Evolutionary conservation across 2,888 invertebrate species (phyloP).

Genomic region (Meta bourneti): DNA sequence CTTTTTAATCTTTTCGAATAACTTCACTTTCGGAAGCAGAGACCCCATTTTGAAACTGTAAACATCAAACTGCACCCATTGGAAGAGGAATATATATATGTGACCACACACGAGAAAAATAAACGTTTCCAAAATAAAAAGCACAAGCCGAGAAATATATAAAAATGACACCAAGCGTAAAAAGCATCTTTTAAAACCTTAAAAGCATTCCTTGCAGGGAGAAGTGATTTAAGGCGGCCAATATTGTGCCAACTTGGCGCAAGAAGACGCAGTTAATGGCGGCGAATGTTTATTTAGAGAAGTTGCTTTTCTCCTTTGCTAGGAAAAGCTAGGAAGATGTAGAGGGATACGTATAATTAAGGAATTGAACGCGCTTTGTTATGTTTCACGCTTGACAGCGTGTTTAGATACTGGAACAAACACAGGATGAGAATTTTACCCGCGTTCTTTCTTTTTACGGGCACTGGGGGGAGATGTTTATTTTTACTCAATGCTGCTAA

Average conservation of each 20-base stretch:
- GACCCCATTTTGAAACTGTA: conserved; percentile 20
- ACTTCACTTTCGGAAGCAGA: not conserved
- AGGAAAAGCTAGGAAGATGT: not conserved
- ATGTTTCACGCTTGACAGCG: conserved; percentile 69
- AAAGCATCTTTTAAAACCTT: not conserved
- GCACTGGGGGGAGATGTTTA: conserved; percentile 3
- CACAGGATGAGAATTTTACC: conserved; percentile 24
- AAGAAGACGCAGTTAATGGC: conserved; percentile 72
- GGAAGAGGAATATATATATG: not conserved
- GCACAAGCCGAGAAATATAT: conserved; percentile 2
- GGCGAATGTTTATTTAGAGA: conserved; percentile 68
- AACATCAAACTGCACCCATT: not conserved
- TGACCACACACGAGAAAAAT: not conserved
- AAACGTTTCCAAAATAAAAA: not conserved
- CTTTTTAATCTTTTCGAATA: too few relatives aligned
- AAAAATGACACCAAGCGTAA: conserved; percentile 20
- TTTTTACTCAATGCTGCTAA: conserved; percentile 33
- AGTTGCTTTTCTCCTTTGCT: conserved; percentile 18
- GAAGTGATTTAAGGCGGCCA: conserved; percentile 70
- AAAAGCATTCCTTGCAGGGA: conserved; percentile 56
- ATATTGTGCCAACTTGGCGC: conserved; percentile 76
- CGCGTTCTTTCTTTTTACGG: conserved; percentile 23
- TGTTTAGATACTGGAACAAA: conserved; percentile 68
- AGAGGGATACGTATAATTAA: conserved; percentile 65
- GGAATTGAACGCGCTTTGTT: conserved; percentile 67